Conservation (phyloP, 2,797 vertebrate genomes). For the Halcyon leucocephala region DNA sequence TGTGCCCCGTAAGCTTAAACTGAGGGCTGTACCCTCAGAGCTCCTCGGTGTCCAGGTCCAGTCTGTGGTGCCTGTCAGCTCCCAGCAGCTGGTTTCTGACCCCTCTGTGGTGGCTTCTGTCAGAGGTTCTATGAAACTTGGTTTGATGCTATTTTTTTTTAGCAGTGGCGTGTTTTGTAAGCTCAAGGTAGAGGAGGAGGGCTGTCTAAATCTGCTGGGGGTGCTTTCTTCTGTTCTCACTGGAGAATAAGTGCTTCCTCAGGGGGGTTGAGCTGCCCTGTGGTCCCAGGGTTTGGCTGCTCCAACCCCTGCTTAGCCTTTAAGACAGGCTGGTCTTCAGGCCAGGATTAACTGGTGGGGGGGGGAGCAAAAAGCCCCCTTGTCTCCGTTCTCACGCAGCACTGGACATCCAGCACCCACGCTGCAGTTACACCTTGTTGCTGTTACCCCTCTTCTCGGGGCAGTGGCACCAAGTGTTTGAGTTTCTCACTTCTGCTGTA, state of each 20-base stretch:
- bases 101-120: accelerated
- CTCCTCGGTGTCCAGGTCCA: too few species aligned
- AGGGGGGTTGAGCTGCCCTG: accelerated
- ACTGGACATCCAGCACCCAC: too few species aligned
- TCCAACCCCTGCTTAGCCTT: not conserved
- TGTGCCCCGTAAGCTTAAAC: accelerated
- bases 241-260: accelerated
- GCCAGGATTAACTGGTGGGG: accelerated
- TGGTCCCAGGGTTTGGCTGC: accelerated
- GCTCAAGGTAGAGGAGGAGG: accelerated
- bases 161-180: accelerated
- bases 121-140: accelerated
- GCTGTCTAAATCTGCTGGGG: accelerated
- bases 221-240: accelerated
- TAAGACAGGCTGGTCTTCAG: accelerated
- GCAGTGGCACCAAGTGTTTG: too few species aligned
- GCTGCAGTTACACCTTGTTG: accelerated
- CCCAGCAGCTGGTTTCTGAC: accelerated
- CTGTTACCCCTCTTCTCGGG: accelerated
- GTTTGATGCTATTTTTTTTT: accelerated
- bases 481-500: accelerated
- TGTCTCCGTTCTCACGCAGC: accelerated
- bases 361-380: accelerated
- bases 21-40: not conserved
- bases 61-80: not conserved